Evolutionary conservation across 2,888 invertebrate species (phyloP).

Genomic region (Cryptus armator): DNA sequence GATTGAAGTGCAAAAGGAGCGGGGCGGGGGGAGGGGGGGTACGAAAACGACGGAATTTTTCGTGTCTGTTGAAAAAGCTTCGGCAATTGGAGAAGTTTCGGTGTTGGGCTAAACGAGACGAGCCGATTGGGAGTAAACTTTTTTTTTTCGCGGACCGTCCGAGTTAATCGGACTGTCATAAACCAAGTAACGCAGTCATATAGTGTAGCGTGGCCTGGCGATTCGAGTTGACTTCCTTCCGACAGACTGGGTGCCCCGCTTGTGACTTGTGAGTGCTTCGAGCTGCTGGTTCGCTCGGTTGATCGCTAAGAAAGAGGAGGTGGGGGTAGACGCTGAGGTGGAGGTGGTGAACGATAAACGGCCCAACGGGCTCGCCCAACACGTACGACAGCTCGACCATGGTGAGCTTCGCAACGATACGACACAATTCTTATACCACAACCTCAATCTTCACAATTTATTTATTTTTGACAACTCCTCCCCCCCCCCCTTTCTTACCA

Average conservation of each 20-base stretch:
- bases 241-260: slow-evolving; percentile 25
- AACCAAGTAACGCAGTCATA: background rate
- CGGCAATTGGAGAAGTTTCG: background rate
- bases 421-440: slow-evolving; percentile 16
- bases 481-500: background rate
- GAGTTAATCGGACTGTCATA: background rate
- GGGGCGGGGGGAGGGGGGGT: too few species aligned
- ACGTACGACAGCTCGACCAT: slow-evolving; percentile 66
- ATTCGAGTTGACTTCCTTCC: slow-evolving; percentile 8
- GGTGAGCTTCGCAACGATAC: slow-evolving; percentile 54
- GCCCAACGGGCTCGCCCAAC: slow-evolving; percentile 66
- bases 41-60: background rate
- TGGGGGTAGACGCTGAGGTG: slow-evolving; percentile 3
- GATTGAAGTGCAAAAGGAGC: background rate
- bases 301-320: slow-evolving; percentile 20
- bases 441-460: background rate
- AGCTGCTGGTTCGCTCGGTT: slow-evolving; percentile 23
- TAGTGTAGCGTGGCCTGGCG: slow-evolving; percentile 7
- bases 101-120: slow-evolving; percentile 1
- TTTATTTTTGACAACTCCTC: background rate
- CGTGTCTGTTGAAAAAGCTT: background rate
- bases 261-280: slow-evolving; percentile 32
- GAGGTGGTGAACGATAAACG: slow-evolving; percentile 52
- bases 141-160: background rate
- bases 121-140: background rate